Conservation (phyloP, 1,140 invertebrate species). For the Forficula auricularia region DNA sequence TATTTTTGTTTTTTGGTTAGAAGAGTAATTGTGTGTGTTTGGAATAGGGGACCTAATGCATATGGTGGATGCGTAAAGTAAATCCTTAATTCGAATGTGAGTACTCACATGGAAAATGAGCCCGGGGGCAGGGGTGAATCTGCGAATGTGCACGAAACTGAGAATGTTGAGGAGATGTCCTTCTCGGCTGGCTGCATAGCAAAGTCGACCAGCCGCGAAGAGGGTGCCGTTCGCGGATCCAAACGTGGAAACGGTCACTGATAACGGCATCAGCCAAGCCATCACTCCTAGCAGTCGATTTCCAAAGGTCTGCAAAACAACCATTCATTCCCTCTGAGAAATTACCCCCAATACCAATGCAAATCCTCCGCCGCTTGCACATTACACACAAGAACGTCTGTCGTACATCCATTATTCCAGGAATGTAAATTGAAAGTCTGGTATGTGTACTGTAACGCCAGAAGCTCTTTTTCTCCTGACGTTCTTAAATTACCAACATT, state of each 20-base stretch:
- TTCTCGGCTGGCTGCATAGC: conserved; percentile 86
- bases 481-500: too few relatives aligned
- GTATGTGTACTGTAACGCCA: too few relatives aligned
- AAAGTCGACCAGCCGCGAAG: conserved; percentile 77
- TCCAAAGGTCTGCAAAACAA: conserved; percentile 47
- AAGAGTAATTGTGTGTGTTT: too few relatives aligned
- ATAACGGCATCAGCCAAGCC: conserved; percentile 84
- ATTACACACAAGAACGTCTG: too few relatives aligned
- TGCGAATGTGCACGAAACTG: conserved; percentile 80
- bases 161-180: conserved; percentile 83
- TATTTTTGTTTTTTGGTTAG: too few relatives aligned
- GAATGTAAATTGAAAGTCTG: too few relatives aligned
- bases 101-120: conserved; percentile 82
- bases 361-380: too few relatives aligned
- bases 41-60: too few relatives aligned
- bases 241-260: conserved; percentile 91
- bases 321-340: not conserved
- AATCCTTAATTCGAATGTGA: too few relatives aligned
- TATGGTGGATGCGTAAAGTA: too few relatives aligned
- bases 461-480: too few relatives aligned
- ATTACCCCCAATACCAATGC: not conserved
- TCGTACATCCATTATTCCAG: too few relatives aligned
- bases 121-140: conserved; percentile 85
- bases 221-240: conserved; percentile 92
- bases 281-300: conserved; percentile 67